phyloP scores from a whole-genome alignment of 2,113 vertebrate species.

The Hiodon tergisus region DNA sequence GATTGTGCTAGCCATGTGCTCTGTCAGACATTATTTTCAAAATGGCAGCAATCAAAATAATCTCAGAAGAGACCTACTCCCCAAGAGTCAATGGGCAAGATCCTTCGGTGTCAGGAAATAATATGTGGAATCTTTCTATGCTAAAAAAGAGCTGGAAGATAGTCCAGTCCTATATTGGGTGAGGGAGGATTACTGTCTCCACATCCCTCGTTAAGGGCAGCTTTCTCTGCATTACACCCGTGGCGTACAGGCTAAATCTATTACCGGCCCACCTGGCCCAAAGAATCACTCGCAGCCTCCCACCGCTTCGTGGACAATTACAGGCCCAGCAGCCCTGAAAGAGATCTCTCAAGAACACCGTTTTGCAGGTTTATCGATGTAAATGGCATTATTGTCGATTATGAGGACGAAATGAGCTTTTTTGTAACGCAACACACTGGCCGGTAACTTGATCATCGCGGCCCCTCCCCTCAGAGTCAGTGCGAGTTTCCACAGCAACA shows the following conservation, averaged over 20 bases:
- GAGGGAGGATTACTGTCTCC: constrained; percentile 26
- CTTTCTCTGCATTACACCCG: constrained; percentile 28
- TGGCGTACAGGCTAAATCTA: constrained; percentile 21
- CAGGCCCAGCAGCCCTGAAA: constrained; percentile 54
- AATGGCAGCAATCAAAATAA: background rate
- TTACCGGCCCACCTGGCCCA: constrained; percentile 24
- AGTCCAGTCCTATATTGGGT: constrained; percentile 2
- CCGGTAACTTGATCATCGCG: constrained; percentile 63
- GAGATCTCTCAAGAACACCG: constrained; percentile 64
- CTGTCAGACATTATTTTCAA: background rate
- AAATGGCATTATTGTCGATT: constrained; percentile 71
- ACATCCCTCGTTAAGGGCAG: constrained; percentile 24
- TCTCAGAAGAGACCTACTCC: background rate
- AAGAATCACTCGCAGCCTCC: constrained; percentile 25
- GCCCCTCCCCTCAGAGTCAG: constrained; percentile 36
- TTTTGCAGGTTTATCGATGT: constrained; percentile 68
- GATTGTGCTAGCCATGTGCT: too few relatives aligned
- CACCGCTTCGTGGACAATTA: constrained; percentile 19
- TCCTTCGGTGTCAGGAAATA: constrained; percentile 18
- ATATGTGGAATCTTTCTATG: constrained; percentile 14
- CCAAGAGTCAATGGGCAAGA: constrained; percentile 18
- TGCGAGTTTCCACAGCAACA: constrained; percentile 47
- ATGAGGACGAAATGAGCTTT: constrained; percentile 68
- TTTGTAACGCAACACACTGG: constrained; percentile 72
- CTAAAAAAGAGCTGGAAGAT: constrained; percentile 22